A percentile compares a stretch with the other conserved stretches of the same genome.
These are phyloP conservation scores for Peromyscus eremicus DNA, from an alignment of 2,797 vertebrate genomes.

Conservation along the genomic window DNA sequence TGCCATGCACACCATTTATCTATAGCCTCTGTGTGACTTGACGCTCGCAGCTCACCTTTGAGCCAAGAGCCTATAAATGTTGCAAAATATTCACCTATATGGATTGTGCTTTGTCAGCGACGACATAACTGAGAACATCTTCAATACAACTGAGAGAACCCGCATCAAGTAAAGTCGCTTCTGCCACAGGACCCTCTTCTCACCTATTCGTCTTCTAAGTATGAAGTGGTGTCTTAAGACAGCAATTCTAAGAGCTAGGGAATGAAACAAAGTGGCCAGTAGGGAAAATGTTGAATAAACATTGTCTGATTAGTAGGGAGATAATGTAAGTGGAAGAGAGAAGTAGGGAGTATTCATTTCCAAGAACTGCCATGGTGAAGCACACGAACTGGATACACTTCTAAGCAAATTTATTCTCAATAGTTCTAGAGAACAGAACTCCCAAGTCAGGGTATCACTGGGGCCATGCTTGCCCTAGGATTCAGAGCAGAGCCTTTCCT, in stretches of 20 bases:
- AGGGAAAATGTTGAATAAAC: slow-evolving; percentile 30
- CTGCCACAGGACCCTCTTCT: not conserved
- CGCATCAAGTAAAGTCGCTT: slow-evolving; percentile 56
- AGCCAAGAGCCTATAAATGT: slow-evolving; percentile 69
- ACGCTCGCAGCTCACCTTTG: slow-evolving; percentile 73
- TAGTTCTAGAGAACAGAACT: not conserved
- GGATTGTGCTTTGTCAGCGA: slow-evolving; percentile 70
- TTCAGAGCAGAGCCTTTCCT: not conserved
- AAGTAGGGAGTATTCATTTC: not conserved
- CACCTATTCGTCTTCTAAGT: slow-evolving; percentile 55
- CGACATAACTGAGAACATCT: slow-evolving; percentile 58
- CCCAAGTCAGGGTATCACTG: not conserved
- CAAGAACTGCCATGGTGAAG: not conserved
- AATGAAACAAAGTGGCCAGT: not conserved
- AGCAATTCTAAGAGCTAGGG: slow-evolving; percentile 19
- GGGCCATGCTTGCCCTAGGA: not conserved
- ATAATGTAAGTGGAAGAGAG: not conserved
- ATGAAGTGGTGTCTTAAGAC: slow-evolving; percentile 21
- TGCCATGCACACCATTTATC: slow-evolving; percentile 47
- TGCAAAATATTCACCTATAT: slow-evolving; percentile 69
- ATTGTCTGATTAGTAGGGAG: slow-evolving; percentile 46
- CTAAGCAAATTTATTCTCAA: not conserved
- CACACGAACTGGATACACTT: not conserved
- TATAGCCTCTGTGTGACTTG: slow-evolving; percentile 63
- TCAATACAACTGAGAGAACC: not conserved